phyloP scores from a whole-genome alignment of 2,797 vertebrate species.

The Podarcis lilfordi region DNA sequence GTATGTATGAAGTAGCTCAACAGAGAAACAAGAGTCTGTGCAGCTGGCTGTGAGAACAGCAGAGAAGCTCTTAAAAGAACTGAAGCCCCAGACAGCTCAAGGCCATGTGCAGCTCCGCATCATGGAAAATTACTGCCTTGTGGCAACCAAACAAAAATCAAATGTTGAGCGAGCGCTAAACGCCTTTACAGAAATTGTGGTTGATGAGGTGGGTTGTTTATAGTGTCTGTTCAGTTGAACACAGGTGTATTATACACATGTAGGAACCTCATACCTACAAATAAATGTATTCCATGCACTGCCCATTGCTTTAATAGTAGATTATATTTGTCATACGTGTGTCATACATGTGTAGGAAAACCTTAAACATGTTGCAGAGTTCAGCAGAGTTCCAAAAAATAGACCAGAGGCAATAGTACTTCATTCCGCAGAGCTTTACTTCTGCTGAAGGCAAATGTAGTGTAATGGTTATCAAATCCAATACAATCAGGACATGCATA shows the following conservation, averaged over 20 bases:
- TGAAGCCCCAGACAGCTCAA: conserved; percentile 91
- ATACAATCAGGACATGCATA: too few relatives aligned
- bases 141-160: conserved; percentile 94
- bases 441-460: too few relatives aligned
- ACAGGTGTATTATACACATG: not conserved
- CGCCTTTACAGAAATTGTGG: conserved; percentile 92
- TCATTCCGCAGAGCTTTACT: too few relatives aligned
- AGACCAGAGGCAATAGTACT: too few relatives aligned
- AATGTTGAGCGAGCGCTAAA: conserved; percentile 91
- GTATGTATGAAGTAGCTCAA: conserved; percentile 84
- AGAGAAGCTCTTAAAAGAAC: conserved; percentile 94
- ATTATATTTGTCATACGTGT: too few relatives aligned
- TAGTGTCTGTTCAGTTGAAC: not conserved
- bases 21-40: conserved; percentile 95
- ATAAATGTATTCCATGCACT: not conserved
- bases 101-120: conserved; percentile 90
- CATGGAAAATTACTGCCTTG: conserved; percentile 93
- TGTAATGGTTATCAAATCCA: too few relatives aligned
- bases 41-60: conserved; percentile 94
- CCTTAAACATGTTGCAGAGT: too few relatives aligned
- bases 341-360: too few relatives aligned
- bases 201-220: conserved; percentile 86
- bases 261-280: not conserved
- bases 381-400: too few relatives aligned
- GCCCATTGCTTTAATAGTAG: not conserved